phyloP scores from a whole-genome alignment of 2,113 vertebrate genomes.

The Microtus ochrogaster region DNA sequence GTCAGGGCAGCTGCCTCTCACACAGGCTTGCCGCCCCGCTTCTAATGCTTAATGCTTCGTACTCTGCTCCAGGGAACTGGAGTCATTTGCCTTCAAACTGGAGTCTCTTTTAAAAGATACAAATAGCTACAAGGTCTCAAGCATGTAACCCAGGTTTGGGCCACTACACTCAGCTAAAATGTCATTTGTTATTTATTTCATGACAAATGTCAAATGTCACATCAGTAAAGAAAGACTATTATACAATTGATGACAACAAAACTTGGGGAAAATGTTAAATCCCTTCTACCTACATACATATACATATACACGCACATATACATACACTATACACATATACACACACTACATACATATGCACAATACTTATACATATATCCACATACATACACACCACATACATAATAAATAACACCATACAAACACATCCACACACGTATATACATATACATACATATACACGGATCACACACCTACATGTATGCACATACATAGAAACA shows the following conservation, averaged over 20 bases:
- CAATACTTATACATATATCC: neutral
- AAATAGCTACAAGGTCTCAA: neutral
- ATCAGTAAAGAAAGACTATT: neutral
- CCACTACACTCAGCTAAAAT: neutral
- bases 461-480: neutral
- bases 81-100: neutral
- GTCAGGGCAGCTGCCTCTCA: neutral
- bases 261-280: neutral
- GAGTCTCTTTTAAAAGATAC: constrained; percentile 32
- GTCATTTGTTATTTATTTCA: neutral
- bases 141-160: neutral
- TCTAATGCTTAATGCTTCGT: rapidly evolving
- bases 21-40: neutral
- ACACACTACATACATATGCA: neutral
- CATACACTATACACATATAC: neutral
- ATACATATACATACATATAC: neutral
- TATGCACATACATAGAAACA: neutral
- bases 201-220: neutral
- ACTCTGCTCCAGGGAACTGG: rapidly evolving
- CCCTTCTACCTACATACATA: neutral
- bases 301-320: neutral
- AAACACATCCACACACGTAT: neutral
- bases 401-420: neutral
- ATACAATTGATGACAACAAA: neutral
- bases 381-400: neutral